Conservation (phyloP, 1,140 invertebrate genomes). For the Zaprionus inermis region DNA sequence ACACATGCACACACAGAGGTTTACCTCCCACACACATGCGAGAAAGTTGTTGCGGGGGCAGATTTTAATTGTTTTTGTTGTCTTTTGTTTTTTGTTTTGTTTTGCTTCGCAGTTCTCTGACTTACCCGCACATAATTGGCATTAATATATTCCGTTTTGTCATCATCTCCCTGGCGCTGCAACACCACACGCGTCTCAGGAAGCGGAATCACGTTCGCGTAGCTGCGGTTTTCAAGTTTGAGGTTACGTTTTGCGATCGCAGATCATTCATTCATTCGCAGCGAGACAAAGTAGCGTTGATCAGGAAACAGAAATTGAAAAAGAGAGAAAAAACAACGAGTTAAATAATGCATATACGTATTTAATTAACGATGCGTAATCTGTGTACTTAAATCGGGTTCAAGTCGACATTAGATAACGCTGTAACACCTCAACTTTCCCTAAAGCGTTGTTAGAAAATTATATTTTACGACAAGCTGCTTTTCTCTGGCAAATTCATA, state of each 20-base stretch:
- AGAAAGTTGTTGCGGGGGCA: slow-evolving; percentile 33
- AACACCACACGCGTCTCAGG: slow-evolving; percentile 94
- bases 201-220: slow-evolving; percentile 96
- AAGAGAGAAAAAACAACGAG: slow-evolving; percentile 4
- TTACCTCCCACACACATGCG: slow-evolving; percentile 16
- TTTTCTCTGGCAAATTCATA: too few relatives aligned
- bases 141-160: slow-evolving; percentile 95
- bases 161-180: slow-evolving; percentile 88
- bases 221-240: slow-evolving; percentile 85
- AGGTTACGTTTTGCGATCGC: slow-evolving; percentile 30
- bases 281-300: slow-evolving; percentile 1
- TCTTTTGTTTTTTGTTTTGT: slow-evolving; percentile 47
- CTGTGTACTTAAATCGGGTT: not conserved
- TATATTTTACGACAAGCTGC: too few relatives aligned
- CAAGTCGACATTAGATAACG: not conserved
- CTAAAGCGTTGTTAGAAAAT: not conserved
- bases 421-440: not conserved
- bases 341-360: slow-evolving; percentile 19
- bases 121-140: slow-evolving; percentile 93
- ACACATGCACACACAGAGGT: not conserved
- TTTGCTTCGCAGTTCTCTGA: slow-evolving; percentile 40
- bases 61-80: slow-evolving; percentile 37
- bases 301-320: slow-evolving; percentile 16
- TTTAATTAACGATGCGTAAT: slow-evolving; percentile 20
- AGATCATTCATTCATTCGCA: slow-evolving; percentile 18